Evolutionary conservation across 1,140 invertebrate species (phyloP), one percentile per base, ranked within the genome.

Genomic region (Cotesia typhae): DNA sequence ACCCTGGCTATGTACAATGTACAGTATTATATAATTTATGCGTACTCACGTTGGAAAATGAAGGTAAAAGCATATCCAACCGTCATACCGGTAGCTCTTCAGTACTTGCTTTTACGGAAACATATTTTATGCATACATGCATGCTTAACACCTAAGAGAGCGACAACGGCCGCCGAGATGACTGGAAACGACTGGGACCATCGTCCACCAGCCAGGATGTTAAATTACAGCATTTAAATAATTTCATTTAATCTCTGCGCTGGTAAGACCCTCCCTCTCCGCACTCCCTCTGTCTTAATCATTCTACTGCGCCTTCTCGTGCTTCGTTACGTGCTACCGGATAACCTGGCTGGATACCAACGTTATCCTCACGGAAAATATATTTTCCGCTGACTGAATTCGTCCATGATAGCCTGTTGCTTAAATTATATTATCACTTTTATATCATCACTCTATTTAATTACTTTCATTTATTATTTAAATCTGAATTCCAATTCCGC

Each of bases 171-270:
- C 41, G 10, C 2, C 41, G 3, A 47, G 10, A 47, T 47, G 41
- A 47, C 41, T 47, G 41, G 41, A 41, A 41, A 47, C 6, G 41
- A 47, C 41, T 47, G 41, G 10, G 72, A 64, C 67, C 76, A 75
- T 72, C 72, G 75, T 76, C 74, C 77, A 76, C 61, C 65, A 35
- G 73, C 71, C 75, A 70, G 78, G 75, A 82, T 77, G 80, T 82
- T 81, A 81, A 83, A 82, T 83, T 81, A 82, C 78, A 76, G 75
- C 77, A 83, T 83, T 83, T 82, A 82, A 83, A 79, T 78, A 80
- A 79, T 75, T 88, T 85, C 79, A 79, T 83, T 81, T 83, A 82
- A 82, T 80, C 80, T 80, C 37, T 41, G 66, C 51, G 35, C 66
- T 52, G 72, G 67, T 47, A 47, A 47, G 41, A 47, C 53, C 61